Base-by-base conservation (phyloP, 30 jellyfish, hydroid and myxozoan species). In the Mastigias papua region DNA sequence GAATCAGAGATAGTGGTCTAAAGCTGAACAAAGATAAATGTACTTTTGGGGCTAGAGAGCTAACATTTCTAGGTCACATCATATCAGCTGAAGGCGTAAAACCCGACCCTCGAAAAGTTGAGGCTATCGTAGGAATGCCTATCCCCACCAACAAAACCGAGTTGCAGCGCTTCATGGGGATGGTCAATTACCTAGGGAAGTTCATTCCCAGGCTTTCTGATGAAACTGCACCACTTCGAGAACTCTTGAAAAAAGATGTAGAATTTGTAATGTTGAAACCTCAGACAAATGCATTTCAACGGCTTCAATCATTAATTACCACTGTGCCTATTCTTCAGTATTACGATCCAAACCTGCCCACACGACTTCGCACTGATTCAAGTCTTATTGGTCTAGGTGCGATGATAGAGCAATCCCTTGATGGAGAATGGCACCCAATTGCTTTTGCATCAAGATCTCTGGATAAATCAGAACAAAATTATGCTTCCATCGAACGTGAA, bases 11-110 rank as follows among this genome's bases (percentile, higher is more conserved):
- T 29, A 33, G 62, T 17, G 34, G 63, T 22, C 51, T 49, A 9
- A 86, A 75, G 78, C 86, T 86, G 23, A 77, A 88, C n/a, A n/a
- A n/a, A n/a, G n/a, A n/a, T n/a, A 88, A 88, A 79, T 27, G 70
- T 20, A 30, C 22, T 23, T 57, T 77, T 15, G 63, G 91, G 68
- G 74, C 61, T 26, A 54, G 73, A 33, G 96, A 88, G 48, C 62
- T 88, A 28, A 66, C 71, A 29, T 77, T 33, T 57, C 48, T 78
- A 51, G 96, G 96, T 27, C 96, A 87, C 67, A 63, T 63, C 72
- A 87, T 77, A 8, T 34, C 62, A 20, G 71, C 69, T 10, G 86
- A 76, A 50, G 96, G 96, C 57, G 81, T 87, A 29, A 46, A 57
- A n/a, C 91, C 91, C 16, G 91, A 87, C 37, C 96, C 86, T 26